These are phyloP conservation scores for Merodon equestris DNA, from an alignment of 2,888 invertebrate species.

Conservation along the genomic window DNA sequence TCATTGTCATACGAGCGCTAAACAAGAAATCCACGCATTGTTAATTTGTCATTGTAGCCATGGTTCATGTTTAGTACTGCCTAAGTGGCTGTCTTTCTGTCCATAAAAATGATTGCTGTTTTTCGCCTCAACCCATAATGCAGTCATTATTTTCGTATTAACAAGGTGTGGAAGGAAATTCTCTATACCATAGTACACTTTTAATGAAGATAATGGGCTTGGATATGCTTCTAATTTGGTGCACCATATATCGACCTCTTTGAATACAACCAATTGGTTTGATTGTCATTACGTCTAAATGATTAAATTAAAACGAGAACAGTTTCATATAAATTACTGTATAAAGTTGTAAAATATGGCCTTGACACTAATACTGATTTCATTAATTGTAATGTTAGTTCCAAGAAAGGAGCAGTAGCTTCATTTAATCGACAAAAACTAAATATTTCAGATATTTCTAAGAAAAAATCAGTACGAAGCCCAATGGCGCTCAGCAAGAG, in stretches of 20 bases:
- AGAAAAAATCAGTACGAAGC: too few species aligned
- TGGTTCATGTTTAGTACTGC: constrained; percentile 54
- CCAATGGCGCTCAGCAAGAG: too few species aligned
- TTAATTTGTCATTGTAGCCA: constrained; percentile 66
- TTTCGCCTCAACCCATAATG: constrained; percentile 72
- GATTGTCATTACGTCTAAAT: constrained; percentile 50
- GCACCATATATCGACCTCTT: constrained; percentile 24
- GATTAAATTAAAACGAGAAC: constrained; percentile 64
- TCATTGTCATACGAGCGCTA: constrained; percentile 63
- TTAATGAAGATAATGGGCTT: constrained; percentile 67
- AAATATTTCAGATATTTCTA: too few species aligned
- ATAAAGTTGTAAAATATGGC: too few species aligned
- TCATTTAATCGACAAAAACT: too few species aligned
- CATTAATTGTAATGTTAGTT: too few species aligned
- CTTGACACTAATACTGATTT: too few species aligned
- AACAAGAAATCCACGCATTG: constrained; percentile 66
- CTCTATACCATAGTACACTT: constrained; percentile 44
- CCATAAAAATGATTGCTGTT: constrained; percentile 68
- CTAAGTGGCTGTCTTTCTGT: constrained; percentile 67
- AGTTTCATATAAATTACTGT: constrained; percentile 55
- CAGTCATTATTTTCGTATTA: constrained; percentile 81
- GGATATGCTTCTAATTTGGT: constrained; percentile 54
- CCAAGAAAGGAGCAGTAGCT: too few species aligned
- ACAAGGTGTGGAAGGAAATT: constrained; percentile 79
- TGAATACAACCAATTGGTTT: constrained; percentile 45